Percentiles rank a stretch among this genome's conserved stretches.
These are phyloP conservation scores for Myodes glareolus DNA, from an alignment of 2,113 vertebrate genomes.

Conservation along the genomic window DNA sequence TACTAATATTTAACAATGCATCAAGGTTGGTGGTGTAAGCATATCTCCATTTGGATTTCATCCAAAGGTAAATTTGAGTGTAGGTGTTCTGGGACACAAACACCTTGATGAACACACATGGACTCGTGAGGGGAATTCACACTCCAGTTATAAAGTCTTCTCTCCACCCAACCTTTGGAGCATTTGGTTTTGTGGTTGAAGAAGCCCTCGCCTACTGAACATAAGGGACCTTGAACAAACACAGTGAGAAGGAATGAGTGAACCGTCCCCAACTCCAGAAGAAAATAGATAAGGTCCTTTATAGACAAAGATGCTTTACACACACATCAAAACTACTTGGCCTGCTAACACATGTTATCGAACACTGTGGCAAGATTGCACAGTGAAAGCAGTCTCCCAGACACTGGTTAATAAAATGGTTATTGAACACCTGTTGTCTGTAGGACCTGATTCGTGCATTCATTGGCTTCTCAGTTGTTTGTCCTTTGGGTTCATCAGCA, in stretches of 20 bases:
- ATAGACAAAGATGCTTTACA: neutral
- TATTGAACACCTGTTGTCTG: neutral
- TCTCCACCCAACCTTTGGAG: neutral
- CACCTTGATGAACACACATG: neutral
- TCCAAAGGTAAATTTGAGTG: neutral
- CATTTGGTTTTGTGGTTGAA: neutral
- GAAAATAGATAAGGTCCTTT: neutral
- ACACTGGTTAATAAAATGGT: neutral
- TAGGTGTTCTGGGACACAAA: neutral
- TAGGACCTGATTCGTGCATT: neutral
- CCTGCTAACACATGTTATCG: neutral
- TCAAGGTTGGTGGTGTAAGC: neutral
- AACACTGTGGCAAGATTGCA: neutral
- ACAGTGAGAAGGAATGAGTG: neutral
- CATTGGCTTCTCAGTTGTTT: constrained; percentile 59
- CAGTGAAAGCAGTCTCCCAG: neutral
- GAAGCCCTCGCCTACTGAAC: neutral
- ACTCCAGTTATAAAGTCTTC: neutral
- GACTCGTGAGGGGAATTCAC: neutral
- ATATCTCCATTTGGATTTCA: neutral
- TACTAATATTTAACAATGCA: neutral
- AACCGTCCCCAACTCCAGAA: neutral
- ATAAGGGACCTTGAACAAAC: neutral
- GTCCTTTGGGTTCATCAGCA: constrained; percentile 68
- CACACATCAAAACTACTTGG: neutral